phyloP scores from a whole-genome alignment of 2,113 vertebrate species.

The Pyxicephalus adspersus region DNA sequence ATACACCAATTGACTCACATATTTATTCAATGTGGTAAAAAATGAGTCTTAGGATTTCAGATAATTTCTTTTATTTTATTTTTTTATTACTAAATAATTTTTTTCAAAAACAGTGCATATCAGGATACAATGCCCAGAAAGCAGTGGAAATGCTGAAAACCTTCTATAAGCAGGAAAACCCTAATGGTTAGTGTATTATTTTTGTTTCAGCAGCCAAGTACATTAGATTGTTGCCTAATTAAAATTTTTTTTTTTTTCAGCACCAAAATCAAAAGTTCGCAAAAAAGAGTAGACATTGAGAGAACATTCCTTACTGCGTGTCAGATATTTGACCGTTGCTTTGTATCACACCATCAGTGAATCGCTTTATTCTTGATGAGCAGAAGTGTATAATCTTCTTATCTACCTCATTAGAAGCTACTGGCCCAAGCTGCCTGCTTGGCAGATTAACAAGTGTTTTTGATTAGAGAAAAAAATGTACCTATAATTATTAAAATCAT shows the following conservation, averaged over 20 bases:
- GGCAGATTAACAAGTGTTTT: background rate
- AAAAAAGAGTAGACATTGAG: conserved; percentile 73
- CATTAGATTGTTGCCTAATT: background rate
- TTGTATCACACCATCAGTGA: background rate
- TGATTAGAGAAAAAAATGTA: background rate
- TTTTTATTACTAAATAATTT: too few species aligned
- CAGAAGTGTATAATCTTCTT: background rate
- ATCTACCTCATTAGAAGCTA: too few species aligned
- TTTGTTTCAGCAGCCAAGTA: background rate
- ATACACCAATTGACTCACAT: too few species aligned
- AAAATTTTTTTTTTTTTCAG: conserved; percentile 68
- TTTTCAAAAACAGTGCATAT: conserved; percentile 75
- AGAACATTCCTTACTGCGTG: too few species aligned
- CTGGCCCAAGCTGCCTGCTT: background rate
- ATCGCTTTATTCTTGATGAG: background rate
- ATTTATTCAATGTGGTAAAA: too few species aligned
- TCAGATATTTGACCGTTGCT: background rate
- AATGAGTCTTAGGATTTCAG: too few species aligned
- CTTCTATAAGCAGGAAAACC: conserved; percentile 97
- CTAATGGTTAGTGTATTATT: conserved; percentile 80
- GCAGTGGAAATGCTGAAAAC: conserved; percentile 90
- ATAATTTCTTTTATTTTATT: too few species aligned
- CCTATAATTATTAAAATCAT: background rate
- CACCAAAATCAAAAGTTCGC: conserved; percentile 86
- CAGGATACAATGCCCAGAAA: conserved; percentile 88